phyloP scores from a whole-genome alignment of 2,797 vertebrate species.

The Schizothorax lantsangensis region DNA sequence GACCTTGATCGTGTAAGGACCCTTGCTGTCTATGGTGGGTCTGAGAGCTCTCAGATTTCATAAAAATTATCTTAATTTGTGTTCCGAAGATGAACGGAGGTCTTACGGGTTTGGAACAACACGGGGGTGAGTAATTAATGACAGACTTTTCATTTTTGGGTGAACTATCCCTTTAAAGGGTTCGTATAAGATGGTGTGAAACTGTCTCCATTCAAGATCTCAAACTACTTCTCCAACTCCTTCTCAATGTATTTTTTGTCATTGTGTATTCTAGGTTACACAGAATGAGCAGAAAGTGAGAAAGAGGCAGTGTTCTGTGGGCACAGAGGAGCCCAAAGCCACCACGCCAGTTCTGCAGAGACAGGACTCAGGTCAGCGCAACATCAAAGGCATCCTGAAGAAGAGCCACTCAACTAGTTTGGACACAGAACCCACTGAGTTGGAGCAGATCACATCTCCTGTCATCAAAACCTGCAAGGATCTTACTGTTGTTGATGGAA shows the following conservation, averaged over 20 bases:
- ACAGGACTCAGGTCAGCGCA: conserved; percentile 71
- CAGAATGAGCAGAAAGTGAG: neutral
- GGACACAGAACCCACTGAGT: conserved; percentile 73
- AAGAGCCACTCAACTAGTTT: conserved; percentile 78
- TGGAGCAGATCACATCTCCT: conserved; percentile 44
- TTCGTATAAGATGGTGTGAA: neutral
- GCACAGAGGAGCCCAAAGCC: conserved; percentile 32
- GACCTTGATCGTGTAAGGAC: no score
- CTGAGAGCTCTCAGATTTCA: no score
- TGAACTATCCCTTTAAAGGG: no score
- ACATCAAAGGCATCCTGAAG: conserved; percentile 82
- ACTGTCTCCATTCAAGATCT: neutral
- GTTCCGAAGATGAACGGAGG: no score
- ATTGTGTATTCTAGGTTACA: conserved; percentile 25
- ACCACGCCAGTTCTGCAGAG: conserved; percentile 67
- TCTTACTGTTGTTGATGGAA: conserved; percentile 6
- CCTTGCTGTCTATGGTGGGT: no score
- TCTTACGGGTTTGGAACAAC: no score
- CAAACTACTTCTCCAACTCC: neutral
- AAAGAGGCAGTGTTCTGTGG: neutral
- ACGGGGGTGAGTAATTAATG: no score
- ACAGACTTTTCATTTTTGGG: no score
- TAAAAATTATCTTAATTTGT: no score
- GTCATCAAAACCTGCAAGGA: conserved; percentile 53
- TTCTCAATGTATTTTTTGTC: neutral